Evolutionary conservation across 2,113 vertebrate species (phyloP).

Genomic region (Gila orcuttii): DNA sequence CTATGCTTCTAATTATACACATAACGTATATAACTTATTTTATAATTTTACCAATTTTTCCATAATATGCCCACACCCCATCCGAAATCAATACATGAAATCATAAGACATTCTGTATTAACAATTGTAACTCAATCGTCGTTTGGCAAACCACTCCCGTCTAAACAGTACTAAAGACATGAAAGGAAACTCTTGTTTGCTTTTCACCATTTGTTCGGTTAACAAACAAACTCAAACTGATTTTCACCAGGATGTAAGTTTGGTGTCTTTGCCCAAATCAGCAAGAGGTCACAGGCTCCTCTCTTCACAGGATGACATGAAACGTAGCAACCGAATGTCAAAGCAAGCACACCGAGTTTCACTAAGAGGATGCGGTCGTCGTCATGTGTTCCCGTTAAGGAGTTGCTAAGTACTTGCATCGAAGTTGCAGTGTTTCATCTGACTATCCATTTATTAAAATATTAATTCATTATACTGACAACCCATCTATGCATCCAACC

Average conservation of each 20-base stretch:
- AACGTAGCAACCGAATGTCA: constrained; percentile 15
- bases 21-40: neutral
- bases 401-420: neutral
- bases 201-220: constrained; percentile 13
- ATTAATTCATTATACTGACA: neutral
- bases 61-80: neutral
- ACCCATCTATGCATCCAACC: neutral
- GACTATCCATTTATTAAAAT: neutral
- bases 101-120: neutral
- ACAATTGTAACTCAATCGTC: neutral
- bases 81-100: neutral
- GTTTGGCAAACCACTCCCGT: neutral
- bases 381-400: neutral
- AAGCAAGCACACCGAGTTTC: constrained; percentile 17
- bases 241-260: constrained; percentile 39
- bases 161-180: constrained; percentile 9
- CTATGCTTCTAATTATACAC: neutral
- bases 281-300: constrained; percentile 28
- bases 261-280: neutral
- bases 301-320: constrained; percentile 17
- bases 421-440: neutral
- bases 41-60: neutral
- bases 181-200: constrained; percentile 26
- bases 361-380: neutral
- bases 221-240: constrained; percentile 15